Evolutionary conservation across 1,140 invertebrate species (phyloP).

Genomic region (Neodiprion pinetum): DNA sequence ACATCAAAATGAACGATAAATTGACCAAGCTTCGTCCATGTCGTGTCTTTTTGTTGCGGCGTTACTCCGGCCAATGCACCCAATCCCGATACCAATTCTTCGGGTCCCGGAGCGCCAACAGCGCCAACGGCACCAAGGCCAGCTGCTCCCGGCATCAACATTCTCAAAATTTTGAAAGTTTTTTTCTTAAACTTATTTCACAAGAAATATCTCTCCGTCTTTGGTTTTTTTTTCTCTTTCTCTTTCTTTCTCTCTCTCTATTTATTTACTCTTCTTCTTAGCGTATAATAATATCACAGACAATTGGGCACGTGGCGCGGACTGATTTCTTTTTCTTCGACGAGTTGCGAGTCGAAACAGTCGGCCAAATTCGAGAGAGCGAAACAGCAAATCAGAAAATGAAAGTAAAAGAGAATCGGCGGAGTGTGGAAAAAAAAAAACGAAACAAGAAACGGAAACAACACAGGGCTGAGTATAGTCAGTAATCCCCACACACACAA

Average conservation of each 20-base stretch:
- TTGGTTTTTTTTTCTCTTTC: no score
- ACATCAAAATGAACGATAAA: background rate
- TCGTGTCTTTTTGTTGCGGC: constrained; percentile 93
- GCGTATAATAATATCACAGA: constrained; percentile 35
- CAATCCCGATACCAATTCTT: constrained; percentile 57
- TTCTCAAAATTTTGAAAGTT: constrained; percentile 51
- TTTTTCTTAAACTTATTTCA: background rate
- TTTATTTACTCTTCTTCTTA: background rate
- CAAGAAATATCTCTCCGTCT: background rate
- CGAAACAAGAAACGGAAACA: no score
- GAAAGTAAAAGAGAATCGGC: no score
- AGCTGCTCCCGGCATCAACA: constrained; percentile 65
- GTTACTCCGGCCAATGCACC: constrained; percentile 62
- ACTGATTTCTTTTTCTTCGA: constrained; percentile 19
- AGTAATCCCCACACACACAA: no score
- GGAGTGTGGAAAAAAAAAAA: no score
- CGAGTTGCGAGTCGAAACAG: no score
- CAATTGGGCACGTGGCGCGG: constrained; percentile 37
- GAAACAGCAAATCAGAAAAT: no score
- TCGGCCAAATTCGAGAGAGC: no score
- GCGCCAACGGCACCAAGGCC: constrained; percentile 58
- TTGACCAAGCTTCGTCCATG: constrained; percentile 87
- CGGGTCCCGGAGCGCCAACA: constrained; percentile 57
- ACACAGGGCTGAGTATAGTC: no score
- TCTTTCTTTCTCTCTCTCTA: background rate